Base-by-base conservation (phyloP, 1,140 invertebrate genomes). In the Pomphorhynchus laevis region DNA sequence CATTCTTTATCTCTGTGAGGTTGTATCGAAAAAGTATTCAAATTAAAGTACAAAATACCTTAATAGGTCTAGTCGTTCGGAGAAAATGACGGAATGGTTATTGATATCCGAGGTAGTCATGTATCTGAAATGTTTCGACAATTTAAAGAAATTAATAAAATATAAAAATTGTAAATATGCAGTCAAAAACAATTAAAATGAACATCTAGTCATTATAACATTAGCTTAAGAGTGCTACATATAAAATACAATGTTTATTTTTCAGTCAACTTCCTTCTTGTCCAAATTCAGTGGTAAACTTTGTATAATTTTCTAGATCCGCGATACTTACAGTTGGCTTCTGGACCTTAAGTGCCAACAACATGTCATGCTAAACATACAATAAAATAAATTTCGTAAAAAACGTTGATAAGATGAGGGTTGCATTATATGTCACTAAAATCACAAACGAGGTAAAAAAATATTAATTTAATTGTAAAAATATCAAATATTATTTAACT, bases 241-340 rank as follows among this genome's bases (percentile, higher is more conserved):
- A 35, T 35, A n/a, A n/a, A n/a, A n/a, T 20, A 8, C n/a, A 35
- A 35, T 35, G 16, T 35, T 8, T 8, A 35, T 8, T 35, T 36
- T 36, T 35, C 5, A 4, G 23, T 22, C 12, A 41, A 6, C n/a
- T 16, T 40, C 82, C 86, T 61, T 95, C 86, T 61, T 91, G 80
- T 20, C 89, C 89, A 61, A 95, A 98, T 61, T 95, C 84, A 54
- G 77, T 69, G 56, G 73, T 89, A 57, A 98, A 95, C 53, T 86
- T 76, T 49, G 74, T 68, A 49, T 95, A 59, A 58, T 89, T 93
- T 20, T 66, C 64, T 63, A 98, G 66, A 57, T 98, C 86, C 33
- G 79, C 71, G 45, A 82, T 72, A 57, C 93, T 95, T 0, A 98
- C 80, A 14, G 86, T 93, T 11, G 86, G 82, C 62, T 95, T 93